A percentile compares a stretch with the other conserved stretches of the same genome.
These are phyloP conservation scores for Cerceris rybyensis DNA, from an alignment of 2,888 invertebrate species.

Conservation along the genomic window DNA sequence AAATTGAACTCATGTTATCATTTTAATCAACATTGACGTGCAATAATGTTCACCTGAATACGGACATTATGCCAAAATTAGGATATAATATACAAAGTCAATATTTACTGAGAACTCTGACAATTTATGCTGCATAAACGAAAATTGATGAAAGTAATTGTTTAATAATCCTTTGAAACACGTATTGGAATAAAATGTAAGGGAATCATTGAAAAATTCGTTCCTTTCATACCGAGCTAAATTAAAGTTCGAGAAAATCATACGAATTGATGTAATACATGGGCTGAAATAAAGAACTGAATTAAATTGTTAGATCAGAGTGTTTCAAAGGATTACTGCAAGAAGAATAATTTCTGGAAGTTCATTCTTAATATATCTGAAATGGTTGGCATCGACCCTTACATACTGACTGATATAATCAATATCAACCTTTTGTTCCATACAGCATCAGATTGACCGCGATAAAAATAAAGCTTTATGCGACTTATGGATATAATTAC, in stretches of 20 bases:
- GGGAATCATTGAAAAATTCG: too few species aligned
- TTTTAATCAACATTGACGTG: too few species aligned
- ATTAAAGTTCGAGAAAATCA: too few species aligned
- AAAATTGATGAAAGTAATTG: not conserved
- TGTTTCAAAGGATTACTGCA: not conserved
- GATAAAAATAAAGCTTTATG: conserved; percentile 69
- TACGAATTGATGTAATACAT: too few species aligned
- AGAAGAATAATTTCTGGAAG: not conserved
- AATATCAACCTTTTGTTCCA: conserved; percentile 19
- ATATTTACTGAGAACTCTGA: not conserved
- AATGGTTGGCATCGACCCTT: conserved; percentile 33
- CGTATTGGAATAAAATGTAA: conserved; percentile 2
- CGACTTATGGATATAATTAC: conserved; percentile 69
- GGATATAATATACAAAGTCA: not conserved
- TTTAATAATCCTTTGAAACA: conserved; percentile 18
- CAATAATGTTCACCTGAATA: too few species aligned
- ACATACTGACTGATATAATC: conserved; percentile 21
- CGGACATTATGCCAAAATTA: too few species aligned
- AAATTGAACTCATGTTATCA: not conserved
- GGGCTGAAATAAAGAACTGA: not conserved
- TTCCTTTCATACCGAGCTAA: too few species aligned
- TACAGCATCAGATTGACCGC: conserved; percentile 61
- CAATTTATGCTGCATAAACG: not conserved
- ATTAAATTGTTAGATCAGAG: too few species aligned
- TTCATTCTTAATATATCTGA: not conserved